Base-by-base conservation (phyloP, 1,140 invertebrate species). In the Euborellia annulipes region DNA sequence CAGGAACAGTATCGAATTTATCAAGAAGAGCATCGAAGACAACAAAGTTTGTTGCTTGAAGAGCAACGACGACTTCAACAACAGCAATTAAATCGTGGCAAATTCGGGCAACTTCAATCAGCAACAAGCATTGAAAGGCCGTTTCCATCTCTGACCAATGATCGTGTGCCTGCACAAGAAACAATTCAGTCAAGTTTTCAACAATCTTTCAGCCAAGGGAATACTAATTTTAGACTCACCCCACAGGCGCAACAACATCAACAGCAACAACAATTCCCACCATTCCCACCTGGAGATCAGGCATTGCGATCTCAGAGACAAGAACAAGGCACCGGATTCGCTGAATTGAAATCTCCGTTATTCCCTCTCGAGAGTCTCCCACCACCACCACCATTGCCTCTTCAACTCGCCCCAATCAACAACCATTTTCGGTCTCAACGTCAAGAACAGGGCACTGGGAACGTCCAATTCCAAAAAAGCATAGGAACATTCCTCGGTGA, bases 11-110 rank as follows among this genome's bases (percentile, higher is more conserved):
- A 83, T 54, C 73, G 80, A 50, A 8, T 32, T 13, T 19, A 39
- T n/a, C 30, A 19, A n/a, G 30, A 45, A 11, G 34, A 45, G 16
- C 36, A 37, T 20, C 78, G 82, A 54, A 67, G 70, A 43, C 75
- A 80, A 54, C 78, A 81, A 52, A 73, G 81, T 50, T 64, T 78
- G 44, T 61, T 81, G 9, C 59, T 73, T 2, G 56, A 59, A 48
- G 70, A 76, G 50, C 71, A 76, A 53, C 69, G 76, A 46, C 55
- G 72, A 1, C 69, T 70, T 13, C 55, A 60, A 36, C 64, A 67
- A 47, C 61, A 72, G 36, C 63, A 72, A 18, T 11, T 27, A 27
- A 27, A 27, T 27, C 23, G 23, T 4, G 23, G 4, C 4, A 27
- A 27, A 27, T 27, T 27, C 23, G 11, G 11, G 4, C 23, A 4